Base-by-base conservation (phyloP, 1,140 invertebrate species). In the Portunus trituberculatus region DNA sequence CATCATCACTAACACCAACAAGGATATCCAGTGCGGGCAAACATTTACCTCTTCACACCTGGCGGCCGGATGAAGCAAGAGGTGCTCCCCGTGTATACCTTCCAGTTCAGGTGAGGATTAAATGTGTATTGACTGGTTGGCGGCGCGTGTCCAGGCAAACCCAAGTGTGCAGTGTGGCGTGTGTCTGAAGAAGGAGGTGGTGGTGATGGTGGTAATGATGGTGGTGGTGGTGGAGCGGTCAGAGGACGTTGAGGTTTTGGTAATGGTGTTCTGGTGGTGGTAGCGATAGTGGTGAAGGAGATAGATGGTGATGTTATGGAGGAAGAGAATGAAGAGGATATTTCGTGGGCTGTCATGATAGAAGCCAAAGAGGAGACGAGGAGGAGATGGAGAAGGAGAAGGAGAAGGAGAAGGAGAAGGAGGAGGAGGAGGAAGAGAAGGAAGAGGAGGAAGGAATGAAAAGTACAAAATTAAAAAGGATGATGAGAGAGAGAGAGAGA, bases 51-150 rank as follows among this genome's bases (percentile, higher is more conserved):
- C 67, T n/a, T 76, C 67, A 76, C 67, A 25, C n/a, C 52, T 59
- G 12, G 52, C 52, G 16, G 10, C 0, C 12, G 12, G 1, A 59
- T 59, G 3, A 59, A 20, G 52, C 16, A 59, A 59, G 52, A 59
- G 52, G 52, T 59, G 52, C 52, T 59, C 52, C 52, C 12, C 20
- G 8, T 76, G 25, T 76, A n/a, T 76, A n/a, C 16, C 67, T n/a
- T 76, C n/a, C 20, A 76, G 25, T n/a, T 76, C 67, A 76, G 25
- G 67, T 76, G 67, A n/a, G 67, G n/a, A 76, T 76, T 76, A 76
- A 76, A n/a, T 76, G 67, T 76, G 67, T 88, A 46, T 88, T 88
- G 45, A 45, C 86, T 88, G 86, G 31, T 16, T 88, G 86, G 31
- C 45, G 45, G 31, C 86, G 86, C n/a, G 86, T 88, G 86, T 39